Percentiles rank a stretch among this genome's conserved stretches.
Conservation (phyloP, 2,888 invertebrate species). For the Aricia artaxerxes region DNA sequence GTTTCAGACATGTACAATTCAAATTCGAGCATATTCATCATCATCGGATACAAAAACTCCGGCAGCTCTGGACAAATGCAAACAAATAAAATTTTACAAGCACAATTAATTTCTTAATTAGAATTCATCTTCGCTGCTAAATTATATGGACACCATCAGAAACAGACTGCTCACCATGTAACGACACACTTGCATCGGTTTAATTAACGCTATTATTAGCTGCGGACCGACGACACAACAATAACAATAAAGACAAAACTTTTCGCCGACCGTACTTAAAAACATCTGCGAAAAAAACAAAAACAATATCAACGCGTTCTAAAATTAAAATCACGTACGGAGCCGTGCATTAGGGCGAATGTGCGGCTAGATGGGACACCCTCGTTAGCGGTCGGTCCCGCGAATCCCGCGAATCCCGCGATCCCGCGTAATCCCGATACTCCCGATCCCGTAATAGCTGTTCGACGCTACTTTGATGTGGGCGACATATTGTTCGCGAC, state of each 20-base stretch:
- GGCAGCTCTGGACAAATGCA: neutral
- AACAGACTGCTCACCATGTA: neutral
- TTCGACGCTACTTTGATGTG: conserved; percentile 29
- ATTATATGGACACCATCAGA: neutral
- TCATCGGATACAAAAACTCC: neutral
- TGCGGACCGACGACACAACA: conserved; percentile 4
- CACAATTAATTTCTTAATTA: neutral
- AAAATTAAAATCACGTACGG: conserved; percentile 23
- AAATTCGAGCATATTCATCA: neutral
- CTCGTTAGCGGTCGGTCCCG: conserved; percentile 27
- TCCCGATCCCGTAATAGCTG: conserved; percentile 29
- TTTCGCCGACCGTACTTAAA: conserved; percentile 25
- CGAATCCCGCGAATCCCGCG: conserved; percentile 4
- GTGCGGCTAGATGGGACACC: conserved; percentile 5
- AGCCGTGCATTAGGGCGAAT: conserved; percentile 18
- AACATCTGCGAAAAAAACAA: conserved; percentile 28
- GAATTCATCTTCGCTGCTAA: neutral
- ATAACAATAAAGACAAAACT: conserved; percentile 22
- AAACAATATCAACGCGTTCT: conserved; percentile 19
- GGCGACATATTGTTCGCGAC: conserved; percentile 28
- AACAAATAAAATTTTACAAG: neutral
- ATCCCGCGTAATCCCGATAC: conserved; percentile 4
- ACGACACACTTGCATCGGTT: neutral
- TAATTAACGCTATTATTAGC: conserved; percentile 24
- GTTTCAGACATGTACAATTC: neutral